Conservation (phyloP, 2,113 vertebrate genomes). For the Eurypyga helias region DNA sequence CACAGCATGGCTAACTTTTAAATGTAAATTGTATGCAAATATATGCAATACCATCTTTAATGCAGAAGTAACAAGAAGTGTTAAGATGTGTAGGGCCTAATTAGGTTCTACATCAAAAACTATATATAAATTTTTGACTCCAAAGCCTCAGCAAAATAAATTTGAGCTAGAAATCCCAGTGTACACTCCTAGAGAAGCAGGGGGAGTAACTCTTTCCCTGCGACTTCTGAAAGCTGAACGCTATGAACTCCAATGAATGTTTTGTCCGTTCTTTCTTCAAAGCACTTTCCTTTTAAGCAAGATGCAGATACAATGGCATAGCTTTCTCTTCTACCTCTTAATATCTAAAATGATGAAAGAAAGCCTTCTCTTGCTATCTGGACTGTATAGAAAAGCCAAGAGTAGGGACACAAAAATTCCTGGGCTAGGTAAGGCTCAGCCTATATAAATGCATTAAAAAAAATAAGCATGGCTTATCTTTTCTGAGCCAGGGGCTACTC, state of each 20-base stretch:
- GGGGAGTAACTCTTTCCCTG: constrained; percentile 45
- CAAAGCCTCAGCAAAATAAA: constrained; percentile 77
- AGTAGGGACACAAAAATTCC: neutral
- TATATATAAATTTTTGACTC: constrained; percentile 77
- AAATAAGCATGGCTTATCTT: neutral
- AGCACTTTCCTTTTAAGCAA: constrained; percentile 48
- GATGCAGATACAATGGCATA: neutral
- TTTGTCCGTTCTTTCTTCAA: constrained; percentile 35
- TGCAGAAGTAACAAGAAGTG: constrained; percentile 82
- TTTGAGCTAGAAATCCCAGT: constrained; percentile 77
- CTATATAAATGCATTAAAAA: neutral
- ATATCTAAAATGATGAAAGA: constrained; percentile 41
- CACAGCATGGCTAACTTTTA: constrained; percentile 73
- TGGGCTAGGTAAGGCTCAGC: neutral
- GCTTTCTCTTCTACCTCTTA: constrained; percentile 6
- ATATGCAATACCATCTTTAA: constrained; percentile 80
- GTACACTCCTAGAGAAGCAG: constrained; percentile 51
- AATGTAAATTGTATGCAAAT: constrained; percentile 83
- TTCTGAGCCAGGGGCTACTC: neutral
- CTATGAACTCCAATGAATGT: constrained; percentile 33
- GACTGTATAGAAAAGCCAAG: neutral
- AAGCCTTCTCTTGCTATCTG: constrained; percentile 34
- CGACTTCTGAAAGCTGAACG: neutral
- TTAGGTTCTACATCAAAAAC: constrained; percentile 85
- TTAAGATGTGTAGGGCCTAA: constrained; percentile 80